A percentile compares a stretch with the other conserved stretches of the same genome.
phyloP scores from a whole-genome alignment of 1,140 invertebrate genomes.

The Drosophila arawakana region DNA sequence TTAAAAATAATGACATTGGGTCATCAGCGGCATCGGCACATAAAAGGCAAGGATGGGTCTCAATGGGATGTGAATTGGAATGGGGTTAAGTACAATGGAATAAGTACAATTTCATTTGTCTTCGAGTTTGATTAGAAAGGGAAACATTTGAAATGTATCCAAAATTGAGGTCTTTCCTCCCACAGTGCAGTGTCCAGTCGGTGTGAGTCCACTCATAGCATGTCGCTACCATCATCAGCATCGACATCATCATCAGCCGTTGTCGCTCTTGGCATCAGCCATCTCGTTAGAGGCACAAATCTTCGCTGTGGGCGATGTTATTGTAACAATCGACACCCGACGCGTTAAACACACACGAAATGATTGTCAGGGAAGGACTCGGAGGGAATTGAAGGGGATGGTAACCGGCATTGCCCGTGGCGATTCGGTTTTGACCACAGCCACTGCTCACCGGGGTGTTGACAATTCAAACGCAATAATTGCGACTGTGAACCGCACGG shows the following conservation, averaged over 20 bases:
- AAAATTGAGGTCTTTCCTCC: too few relatives aligned
- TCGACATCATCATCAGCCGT: constrained; percentile 19
- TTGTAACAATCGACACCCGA: constrained; percentile 79
- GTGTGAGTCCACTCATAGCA: constrained; percentile 23
- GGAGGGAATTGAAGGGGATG: not conserved
- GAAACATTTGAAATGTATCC: too few relatives aligned
- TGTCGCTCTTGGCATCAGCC: constrained; percentile 15
- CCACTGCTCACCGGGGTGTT: constrained; percentile 69
- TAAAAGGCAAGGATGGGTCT: constrained; percentile 31
- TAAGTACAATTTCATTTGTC: too few relatives aligned
- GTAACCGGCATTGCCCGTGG: constrained; percentile 45
- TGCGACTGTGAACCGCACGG: constrained; percentile 73
- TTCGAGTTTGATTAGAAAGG: too few relatives aligned
- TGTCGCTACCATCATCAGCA: constrained; percentile 23
- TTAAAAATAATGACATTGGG: constrained; percentile 58
- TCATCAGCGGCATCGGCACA: constrained; percentile 32
- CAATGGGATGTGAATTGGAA: constrained; percentile 1
- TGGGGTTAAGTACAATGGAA: not conserved
- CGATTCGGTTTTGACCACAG: constrained; percentile 70
- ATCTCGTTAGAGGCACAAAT: constrained; percentile 72
- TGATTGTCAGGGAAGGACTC: constrained; percentile 34
- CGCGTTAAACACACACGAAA: constrained; percentile 59
- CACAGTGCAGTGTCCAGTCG: not conserved
- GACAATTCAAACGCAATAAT: constrained; percentile 83
- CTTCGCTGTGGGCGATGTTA: constrained; percentile 74